These are phyloP conservation scores for Halcyon smyrnensis DNA, from an alignment of 2,797 vertebrate species.

Conservation along the genomic window DNA sequence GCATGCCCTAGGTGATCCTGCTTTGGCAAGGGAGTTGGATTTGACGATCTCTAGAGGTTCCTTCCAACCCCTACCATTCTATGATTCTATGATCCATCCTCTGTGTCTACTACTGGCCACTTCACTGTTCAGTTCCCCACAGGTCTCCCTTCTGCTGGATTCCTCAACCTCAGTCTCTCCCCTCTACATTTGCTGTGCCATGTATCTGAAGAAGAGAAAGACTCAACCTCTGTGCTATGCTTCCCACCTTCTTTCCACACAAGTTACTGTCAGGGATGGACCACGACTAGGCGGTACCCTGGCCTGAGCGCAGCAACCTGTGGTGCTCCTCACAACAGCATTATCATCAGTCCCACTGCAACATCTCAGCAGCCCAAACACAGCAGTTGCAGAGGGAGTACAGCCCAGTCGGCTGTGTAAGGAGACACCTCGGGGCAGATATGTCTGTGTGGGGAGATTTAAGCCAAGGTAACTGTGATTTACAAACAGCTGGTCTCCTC, in stretches of 20 bases:
- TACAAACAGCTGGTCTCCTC: neutral
- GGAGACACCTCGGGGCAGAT: neutral
- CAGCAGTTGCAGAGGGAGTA: neutral
- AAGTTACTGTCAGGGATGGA: neutral
- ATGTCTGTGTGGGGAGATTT: neutral
- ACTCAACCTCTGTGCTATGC: neutral
- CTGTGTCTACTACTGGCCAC: neutral
- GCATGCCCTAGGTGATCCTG: too few relatives aligned
- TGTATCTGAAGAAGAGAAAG: neutral
- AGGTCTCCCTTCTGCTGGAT: neutral
- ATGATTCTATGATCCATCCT: neutral
- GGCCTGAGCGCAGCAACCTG: neutral
- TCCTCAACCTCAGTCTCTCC: neutral
- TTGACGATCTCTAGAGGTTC: too few relatives aligned
- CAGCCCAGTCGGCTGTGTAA: fast-evolving
- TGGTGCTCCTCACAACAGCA: neutral
- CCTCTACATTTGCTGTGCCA: neutral
- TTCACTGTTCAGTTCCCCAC: neutral
- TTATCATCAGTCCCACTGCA: neutral
- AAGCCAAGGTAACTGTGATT: neutral
- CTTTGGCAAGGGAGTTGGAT: too few relatives aligned
- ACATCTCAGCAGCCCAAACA: neutral
- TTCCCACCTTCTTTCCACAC: neutral
- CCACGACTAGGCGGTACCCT: neutral
- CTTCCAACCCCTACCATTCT: too few relatives aligned